Conservation (phyloP, 1,140 invertebrate genomes). For the Bilobella aurantiaca region DNA sequence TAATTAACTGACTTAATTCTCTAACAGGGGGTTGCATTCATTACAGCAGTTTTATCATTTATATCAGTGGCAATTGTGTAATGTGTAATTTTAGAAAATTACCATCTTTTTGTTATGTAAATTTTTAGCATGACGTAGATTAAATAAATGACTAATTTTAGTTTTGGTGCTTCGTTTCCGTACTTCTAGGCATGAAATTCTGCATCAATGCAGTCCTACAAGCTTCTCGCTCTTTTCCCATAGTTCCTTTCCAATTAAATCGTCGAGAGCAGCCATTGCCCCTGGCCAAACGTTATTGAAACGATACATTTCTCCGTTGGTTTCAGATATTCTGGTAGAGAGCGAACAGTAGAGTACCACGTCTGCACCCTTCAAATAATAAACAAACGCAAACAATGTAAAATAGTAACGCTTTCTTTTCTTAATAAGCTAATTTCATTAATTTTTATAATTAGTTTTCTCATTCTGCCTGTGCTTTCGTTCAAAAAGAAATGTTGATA, state of each 20-base stretch:
- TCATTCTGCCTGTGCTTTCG: too few species aligned
- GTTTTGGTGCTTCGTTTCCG: background rate
- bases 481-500: too few species aligned
- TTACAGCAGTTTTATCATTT: too few species aligned
- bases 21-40: too few species aligned
- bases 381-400: too few species aligned
- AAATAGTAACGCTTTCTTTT: background rate
- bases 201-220: background rate
- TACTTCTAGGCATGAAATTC: background rate
- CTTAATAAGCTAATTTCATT: too few species aligned
- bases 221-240: conserved; percentile 1
- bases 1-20: too few species aligned
- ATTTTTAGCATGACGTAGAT: too few species aligned
- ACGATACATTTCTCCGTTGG: background rate
- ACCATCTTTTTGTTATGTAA: too few species aligned
- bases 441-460: too few species aligned
- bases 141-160: background rate
- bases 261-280: background rate
- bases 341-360: background rate
- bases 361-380: background rate
- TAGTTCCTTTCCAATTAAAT: background rate
- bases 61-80: too few species aligned
- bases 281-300: conserved; percentile 2
- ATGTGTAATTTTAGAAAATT: too few species aligned
- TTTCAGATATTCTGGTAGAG: background rate